Base-by-base conservation (phyloP, 2,888 invertebrate genomes). In the Sipha maydis region DNA sequence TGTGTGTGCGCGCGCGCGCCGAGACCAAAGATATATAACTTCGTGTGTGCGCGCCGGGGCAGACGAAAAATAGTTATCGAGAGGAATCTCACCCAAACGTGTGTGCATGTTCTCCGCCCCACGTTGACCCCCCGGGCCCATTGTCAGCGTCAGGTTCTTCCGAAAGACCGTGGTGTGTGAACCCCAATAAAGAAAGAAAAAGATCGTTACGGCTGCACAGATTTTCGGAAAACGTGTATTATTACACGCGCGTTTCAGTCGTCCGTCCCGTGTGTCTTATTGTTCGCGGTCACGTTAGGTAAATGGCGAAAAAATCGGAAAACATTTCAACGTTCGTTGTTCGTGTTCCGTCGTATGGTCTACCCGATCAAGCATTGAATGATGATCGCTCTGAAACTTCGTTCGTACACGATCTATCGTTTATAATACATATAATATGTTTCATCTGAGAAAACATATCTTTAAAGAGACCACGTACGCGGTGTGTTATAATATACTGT, bases 21-120 rank as follows among this genome's bases (percentile, higher is more conserved):
- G 61, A 41, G 84, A 85, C 71, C 71, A 54, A 73, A 78, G 78
- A 78, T 85, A 77, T 61, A 61, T n/a, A n/a, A n/a, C n/a, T n/a
- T n/a, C n/a, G n/a, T n/a, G n/a, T n/a, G n/a, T n/a, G 34, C 34
- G 34, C 9, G 1, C n/a, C 19, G 25, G 19, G 31, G 25, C 76
- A 8, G 21, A 48, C 82, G 67, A 67, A 67, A 86, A 88, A 82
- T 82, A 28, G 73, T 86, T 67, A 79, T 48, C 34, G n/a, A 82
- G 61, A 82, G 61, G 75, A 88, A 82, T 82, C 67, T n/a, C 28
- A 67, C 67, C 75, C 80, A 28, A 54, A 88, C 14, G 80, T 61
- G 14, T 85, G 25, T 71, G 25, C 38, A 9, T 54, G n/a, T 14
- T n/a, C 21, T 76, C 69, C 76, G 67, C 34, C 19, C 77, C 48